Conservation (phyloP, 2,113 vertebrate species). For the Turnix velox region DNA sequence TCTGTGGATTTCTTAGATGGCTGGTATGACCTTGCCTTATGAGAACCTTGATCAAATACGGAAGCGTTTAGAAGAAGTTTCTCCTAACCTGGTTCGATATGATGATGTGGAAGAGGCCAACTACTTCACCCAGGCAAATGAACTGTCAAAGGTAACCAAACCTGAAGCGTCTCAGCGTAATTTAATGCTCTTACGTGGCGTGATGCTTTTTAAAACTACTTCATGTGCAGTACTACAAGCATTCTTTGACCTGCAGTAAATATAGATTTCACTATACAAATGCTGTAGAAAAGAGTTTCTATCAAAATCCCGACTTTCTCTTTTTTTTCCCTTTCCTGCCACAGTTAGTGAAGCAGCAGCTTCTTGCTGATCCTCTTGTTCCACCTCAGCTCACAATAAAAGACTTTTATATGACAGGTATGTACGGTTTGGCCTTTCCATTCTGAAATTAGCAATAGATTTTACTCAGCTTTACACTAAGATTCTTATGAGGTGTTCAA, state of each 20-base stretch:
- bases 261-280: background rate
- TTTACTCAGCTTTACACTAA: background rate
- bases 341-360: conserved; percentile 85
- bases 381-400: conserved; percentile 91
- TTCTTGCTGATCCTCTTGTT: conserved; percentile 87
- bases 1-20: conserved; percentile 75
- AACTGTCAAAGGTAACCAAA: conserved; percentile 85
- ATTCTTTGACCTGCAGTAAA: background rate
- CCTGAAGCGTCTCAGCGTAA: background rate
- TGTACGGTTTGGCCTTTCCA: background rate
- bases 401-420: conserved; percentile 99
- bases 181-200: background rate
- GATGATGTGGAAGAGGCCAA: conserved; percentile 93
- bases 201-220: background rate
- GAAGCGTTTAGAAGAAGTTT: conserved; percentile 86
- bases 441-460: background rate
- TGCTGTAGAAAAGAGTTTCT: background rate
- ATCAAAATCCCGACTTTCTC: background rate
- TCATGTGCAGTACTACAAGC: background rate
- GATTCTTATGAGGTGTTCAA: background rate
- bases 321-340: background rate
- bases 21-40: conserved; percentile 88
- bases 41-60: conserved; percentile 85
- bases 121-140: conserved; percentile 92
- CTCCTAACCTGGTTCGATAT: conserved; percentile 91